Conservation (phyloP, 2,888 invertebrate species). For the Caenorhabditis sp. region DNA sequence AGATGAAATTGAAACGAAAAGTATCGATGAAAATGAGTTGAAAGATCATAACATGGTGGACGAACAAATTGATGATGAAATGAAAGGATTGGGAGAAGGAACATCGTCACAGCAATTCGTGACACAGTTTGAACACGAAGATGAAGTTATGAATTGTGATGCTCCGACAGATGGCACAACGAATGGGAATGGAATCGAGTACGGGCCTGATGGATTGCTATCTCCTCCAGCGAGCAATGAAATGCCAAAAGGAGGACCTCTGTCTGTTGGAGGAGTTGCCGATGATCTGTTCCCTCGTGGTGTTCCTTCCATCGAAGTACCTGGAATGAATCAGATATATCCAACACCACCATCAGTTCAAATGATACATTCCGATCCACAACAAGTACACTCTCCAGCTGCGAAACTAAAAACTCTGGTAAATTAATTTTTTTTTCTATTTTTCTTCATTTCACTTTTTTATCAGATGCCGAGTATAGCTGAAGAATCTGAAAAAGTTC, state of each 20-base stretch:
- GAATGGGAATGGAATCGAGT: neutral
- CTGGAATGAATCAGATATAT: constrained; percentile 60
- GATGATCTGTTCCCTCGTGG: constrained; percentile 15
- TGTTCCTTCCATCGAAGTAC: constrained; percentile 45
- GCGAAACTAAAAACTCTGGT: neutral
- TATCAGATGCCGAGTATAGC: neutral
- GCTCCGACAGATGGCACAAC: too few species aligned
- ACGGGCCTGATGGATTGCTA: constrained; percentile 45
- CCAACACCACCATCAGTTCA: constrained; percentile 69
- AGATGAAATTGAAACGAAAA: constrained; percentile 14
- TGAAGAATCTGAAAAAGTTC: constrained; percentile 19
- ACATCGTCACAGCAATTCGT: constrained; percentile 10
- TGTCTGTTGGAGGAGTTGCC: constrained; percentile 29
- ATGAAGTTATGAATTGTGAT: constrained; percentile 4
- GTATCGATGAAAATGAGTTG: neutral
- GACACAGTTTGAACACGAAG: constrained; percentile 14
- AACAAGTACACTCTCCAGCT: constrained; percentile 20
- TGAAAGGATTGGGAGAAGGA: constrained; percentile 31
- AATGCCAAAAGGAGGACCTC: constrained; percentile 40
- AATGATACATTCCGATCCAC: constrained; percentile 19
- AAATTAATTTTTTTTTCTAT: neutral
- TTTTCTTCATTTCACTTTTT: neutral
- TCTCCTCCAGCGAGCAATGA: constrained; percentile 68
- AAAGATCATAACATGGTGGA: neutral
- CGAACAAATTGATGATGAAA: constrained; percentile 5